A percentile compares a stretch with the other conserved stretches of the same genome.
phyloP scores from a whole-genome alignment of 2,888 invertebrate genomes.

The Heteromyza rotundicornis region DNA sequence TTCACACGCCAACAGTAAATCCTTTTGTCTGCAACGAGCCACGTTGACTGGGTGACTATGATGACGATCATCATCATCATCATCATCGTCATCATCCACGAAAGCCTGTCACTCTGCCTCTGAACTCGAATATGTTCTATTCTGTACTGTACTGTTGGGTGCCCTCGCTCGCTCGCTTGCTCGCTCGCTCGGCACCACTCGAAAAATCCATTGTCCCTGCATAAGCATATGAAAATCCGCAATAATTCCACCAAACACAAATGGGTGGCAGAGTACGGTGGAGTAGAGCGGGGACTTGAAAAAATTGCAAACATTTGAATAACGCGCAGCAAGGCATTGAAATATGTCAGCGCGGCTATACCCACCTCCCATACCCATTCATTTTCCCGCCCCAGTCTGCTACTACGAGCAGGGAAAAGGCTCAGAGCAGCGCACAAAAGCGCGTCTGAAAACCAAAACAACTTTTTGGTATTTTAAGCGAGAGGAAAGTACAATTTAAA shows the following conservation, averaged over 20 bases:
- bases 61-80: neutral
- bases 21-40: conserved; percentile 15
- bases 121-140: no score
- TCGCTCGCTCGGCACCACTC: neutral
- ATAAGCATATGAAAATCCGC: conserved; percentile 21
- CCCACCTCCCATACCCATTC: neutral
- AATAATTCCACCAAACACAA: conserved; percentile 16
- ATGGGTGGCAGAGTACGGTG: neutral
- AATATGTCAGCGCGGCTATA: neutral
- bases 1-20: conserved; percentile 22
- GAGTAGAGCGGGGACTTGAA: no score
- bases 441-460: neutral
- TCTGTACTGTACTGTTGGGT: neutral
- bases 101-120: no score
- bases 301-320: conserved; percentile 1
- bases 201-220: conserved; percentile 9
- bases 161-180: neutral
- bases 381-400: neutral
- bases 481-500: conserved; percentile 20
- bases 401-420: neutral
- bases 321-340: neutral
- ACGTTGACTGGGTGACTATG: neutral
- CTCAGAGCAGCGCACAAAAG: neutral
- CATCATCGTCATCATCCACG: no score
- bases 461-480: conserved; percentile 5